A percentile compares a stretch with the other conserved stretches of the same genome.
phyloP scores from a whole-genome alignment of 2,113 vertebrate genomes.

The Haliaeetus leucogaster region DNA sequence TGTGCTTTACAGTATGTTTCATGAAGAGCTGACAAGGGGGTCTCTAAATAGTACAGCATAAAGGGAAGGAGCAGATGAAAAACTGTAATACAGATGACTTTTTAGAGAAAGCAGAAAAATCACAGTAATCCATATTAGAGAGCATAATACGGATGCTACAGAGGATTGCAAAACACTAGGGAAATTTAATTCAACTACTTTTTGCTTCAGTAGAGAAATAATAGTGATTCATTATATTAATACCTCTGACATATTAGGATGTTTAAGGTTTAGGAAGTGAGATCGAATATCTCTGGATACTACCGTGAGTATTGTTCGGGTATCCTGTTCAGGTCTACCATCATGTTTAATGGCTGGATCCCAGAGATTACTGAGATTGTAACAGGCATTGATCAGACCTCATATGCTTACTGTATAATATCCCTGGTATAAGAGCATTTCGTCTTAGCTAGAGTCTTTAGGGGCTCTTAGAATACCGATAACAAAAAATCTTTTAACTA shows the following conservation, averaged over 20 bases:
- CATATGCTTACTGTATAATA: neutral
- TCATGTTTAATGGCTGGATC: neutral
- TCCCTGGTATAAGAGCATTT: neutral
- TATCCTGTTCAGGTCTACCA: neutral
- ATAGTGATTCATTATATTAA: neutral
- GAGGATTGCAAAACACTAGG: neutral
- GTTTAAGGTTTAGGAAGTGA: neutral
- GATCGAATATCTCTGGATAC: neutral
- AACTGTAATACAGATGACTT: neutral
- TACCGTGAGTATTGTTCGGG: neutral
- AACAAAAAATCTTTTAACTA: neutral
- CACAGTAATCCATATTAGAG: neutral
- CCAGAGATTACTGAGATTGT: neutral
- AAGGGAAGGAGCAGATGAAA: neutral
- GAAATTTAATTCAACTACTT: constrained; percentile 10
- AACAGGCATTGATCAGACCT: neutral
- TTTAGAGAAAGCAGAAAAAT: neutral
- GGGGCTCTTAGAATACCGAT: neutral
- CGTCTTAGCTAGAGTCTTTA: neutral
- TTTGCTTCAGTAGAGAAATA: constrained; percentile 1
- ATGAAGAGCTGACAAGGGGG: neutral
- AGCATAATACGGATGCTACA: neutral
- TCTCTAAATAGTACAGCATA: neutral
- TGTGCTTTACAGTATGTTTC: neutral
- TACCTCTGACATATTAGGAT: neutral